Evolutionary conservation across 1,140 invertebrate genomes (phyloP).

Genomic region (Tetragnatha versicolor): DNA sequence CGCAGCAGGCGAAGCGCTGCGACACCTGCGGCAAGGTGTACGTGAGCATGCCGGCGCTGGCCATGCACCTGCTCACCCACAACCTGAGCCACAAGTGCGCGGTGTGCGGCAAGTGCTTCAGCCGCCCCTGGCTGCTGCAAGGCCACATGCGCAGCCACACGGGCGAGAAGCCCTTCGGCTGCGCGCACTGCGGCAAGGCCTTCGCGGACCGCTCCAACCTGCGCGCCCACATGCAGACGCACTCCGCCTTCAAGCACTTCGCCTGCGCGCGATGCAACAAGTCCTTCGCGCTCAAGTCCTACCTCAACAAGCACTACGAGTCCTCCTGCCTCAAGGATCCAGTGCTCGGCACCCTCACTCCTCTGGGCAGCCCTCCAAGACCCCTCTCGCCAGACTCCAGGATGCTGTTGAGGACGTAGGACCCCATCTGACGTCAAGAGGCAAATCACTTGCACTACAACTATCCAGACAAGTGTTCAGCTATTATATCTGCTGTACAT

Average conservation of each 20-base stretch:
- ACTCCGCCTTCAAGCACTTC: slow-evolving; percentile 95
- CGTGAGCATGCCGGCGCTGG: slow-evolving; percentile 95
- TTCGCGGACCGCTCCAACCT: slow-evolving; percentile 98
- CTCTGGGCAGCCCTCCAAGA: neutral
- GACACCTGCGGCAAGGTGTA: slow-evolving; percentile 91
- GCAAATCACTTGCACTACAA: no score
- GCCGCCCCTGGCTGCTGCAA: slow-evolving; percentile 93
- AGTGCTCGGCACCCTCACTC: slow-evolving; percentile 4
- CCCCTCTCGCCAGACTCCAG: slow-evolving; percentile 21
- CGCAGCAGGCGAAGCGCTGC: slow-evolving; percentile 91
- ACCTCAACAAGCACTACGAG: slow-evolving; percentile 98
- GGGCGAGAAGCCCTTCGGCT: slow-evolving; percentile 98
- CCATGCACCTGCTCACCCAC: slow-evolving; percentile 95
- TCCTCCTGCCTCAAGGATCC: slow-evolving; percentile 89
- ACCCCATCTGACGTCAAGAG: no score
- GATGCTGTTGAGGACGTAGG: slow-evolving; percentile 29
- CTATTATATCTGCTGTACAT: no score
- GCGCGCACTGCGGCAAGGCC: slow-evolving; percentile 97
- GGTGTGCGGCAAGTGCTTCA: slow-evolving; percentile 95
- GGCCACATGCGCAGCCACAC: slow-evolving; percentile 95
- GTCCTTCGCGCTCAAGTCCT: slow-evolving; percentile 98
- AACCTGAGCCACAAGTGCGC: slow-evolving; percentile 76
- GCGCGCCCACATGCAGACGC: slow-evolving; percentile 97
- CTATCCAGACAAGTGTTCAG: no score
- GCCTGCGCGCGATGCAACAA: slow-evolving; percentile 93